Conservation (phyloP, 2,888 invertebrate species). For the Steinernema hermaphroditum region DNA sequence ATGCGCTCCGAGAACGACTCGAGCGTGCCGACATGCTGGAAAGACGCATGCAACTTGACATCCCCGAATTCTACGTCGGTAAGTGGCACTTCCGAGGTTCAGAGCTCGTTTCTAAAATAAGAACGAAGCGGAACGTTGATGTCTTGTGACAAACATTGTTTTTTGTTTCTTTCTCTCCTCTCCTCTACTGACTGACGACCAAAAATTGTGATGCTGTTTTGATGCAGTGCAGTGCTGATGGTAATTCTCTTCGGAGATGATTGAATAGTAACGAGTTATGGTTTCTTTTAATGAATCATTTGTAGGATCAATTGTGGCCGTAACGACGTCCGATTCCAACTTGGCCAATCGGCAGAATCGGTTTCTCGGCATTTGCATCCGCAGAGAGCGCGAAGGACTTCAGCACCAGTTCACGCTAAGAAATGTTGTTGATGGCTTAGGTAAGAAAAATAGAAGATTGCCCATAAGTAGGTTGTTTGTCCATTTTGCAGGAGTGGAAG, state of each 20-base stretch:
- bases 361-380: constrained; percentile 93
- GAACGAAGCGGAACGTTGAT: not conserved
- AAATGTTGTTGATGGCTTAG: constrained; percentile 89
- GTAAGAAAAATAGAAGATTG: constrained; percentile 56
- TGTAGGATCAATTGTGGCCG: constrained; percentile 64
- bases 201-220: not conserved
- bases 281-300: not conserved
- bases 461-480: not conserved
- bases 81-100: constrained; percentile 34
- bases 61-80: constrained; percentile 98
- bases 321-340: constrained; percentile 59
- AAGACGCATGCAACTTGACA: constrained; percentile 79
- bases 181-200: not conserved
- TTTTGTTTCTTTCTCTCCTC: constrained; percentile 12
- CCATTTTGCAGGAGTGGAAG: constrained; percentile 72
- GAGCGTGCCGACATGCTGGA: constrained; percentile 90
- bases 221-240: not conserved
- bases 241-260: constrained; percentile 4
- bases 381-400: constrained; percentile 80
- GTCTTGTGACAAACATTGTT: constrained; percentile 12
- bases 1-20: constrained; percentile 75
- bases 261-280: not conserved
- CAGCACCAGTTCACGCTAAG: constrained; percentile 83
- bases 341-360: constrained; percentile 71
- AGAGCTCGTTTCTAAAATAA: not conserved